Evolutionary conservation across 2,888 invertebrate genomes (phyloP).

Genomic region (Eucera pruinosa): DNA sequence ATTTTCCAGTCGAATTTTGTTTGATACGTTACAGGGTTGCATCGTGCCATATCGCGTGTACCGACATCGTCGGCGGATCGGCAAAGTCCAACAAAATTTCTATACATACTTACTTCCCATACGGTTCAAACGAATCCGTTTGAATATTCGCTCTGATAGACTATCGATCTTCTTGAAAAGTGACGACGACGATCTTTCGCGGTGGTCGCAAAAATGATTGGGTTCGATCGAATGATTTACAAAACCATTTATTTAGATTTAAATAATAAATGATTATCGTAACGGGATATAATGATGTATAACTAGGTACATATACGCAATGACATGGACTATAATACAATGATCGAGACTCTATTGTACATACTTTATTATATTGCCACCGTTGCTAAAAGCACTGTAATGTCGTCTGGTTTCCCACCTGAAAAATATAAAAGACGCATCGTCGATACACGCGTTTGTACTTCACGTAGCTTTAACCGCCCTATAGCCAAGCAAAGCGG

Average conservation of each 20-base stretch:
- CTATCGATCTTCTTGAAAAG: too few species aligned
- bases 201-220: too few species aligned
- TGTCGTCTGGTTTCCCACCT: constrained; percentile 99
- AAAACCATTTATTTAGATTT: constrained; percentile 76
- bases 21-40: constrained; percentile 36
- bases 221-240: constrained; percentile 65
- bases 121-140: constrained; percentile 15
- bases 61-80: not conserved
- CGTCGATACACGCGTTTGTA: constrained; percentile 2
- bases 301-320: constrained; percentile 80
- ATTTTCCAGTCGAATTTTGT: constrained; percentile 9
- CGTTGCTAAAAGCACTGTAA: constrained; percentile 97
- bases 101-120: not conserved
- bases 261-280: constrained; percentile 77
- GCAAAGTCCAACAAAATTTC: not conserved
- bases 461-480: constrained; percentile 9
- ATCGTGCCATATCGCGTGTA: constrained; percentile 38
- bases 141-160: too few species aligned
- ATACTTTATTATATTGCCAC: constrained; percentile 87
- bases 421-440: constrained; percentile 81
- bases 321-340: constrained; percentile 84
- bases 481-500: not conserved
- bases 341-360: constrained; percentile 80
- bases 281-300: constrained; percentile 76
- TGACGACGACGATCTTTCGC: too few species aligned